phyloP scores from a whole-genome alignment of 1,140 invertebrate species.

The Idris sp. region DNA sequence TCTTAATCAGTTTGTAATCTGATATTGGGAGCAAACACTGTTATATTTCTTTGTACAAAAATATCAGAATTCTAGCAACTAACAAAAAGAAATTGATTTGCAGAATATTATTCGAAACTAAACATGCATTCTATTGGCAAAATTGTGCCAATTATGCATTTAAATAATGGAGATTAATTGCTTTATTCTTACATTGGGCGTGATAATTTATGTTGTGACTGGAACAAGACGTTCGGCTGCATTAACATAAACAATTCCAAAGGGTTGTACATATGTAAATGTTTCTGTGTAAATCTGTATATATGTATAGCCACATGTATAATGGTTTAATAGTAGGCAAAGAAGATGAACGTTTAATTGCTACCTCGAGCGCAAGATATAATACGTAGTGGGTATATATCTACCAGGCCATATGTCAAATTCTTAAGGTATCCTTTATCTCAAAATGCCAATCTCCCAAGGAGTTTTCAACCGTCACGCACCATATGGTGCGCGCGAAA shows the following conservation, averaged over 20 bases:
- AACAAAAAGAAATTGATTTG: too few species aligned
- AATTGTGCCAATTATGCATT: too few species aligned
- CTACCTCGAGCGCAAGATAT: conserved; percentile 50
- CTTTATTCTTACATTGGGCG: not conserved
- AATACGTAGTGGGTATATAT: conserved; percentile 40
- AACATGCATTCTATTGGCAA: too few species aligned
- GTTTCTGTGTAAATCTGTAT: not conserved
- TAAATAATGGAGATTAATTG: conserved; percentile 29
- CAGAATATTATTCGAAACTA: too few species aligned
- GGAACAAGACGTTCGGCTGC: conserved; percentile 27
- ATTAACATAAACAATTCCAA: conserved; percentile 14
- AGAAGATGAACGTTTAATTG: conserved; percentile 50
- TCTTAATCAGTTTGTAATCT: conserved; percentile 26
- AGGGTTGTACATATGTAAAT: not conserved
- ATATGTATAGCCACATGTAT: not conserved
- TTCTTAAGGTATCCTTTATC: conserved; percentile 63
- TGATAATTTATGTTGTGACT: conserved; percentile 22
- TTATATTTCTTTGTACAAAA: too few species aligned
- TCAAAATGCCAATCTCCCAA: conserved; percentile 59
- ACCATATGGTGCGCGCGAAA: conserved; percentile 70
- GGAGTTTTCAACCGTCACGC: conserved; percentile 56
- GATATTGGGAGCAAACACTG: conserved; percentile 33
- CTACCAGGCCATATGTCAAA: conserved; percentile 65
- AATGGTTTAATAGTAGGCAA: conserved; percentile 30
- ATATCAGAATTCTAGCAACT: too few species aligned